These are phyloP conservation scores for Psilopsiagon aymara DNA, from an alignment of 2,113 vertebrate genomes.

Conservation along the genomic window DNA sequence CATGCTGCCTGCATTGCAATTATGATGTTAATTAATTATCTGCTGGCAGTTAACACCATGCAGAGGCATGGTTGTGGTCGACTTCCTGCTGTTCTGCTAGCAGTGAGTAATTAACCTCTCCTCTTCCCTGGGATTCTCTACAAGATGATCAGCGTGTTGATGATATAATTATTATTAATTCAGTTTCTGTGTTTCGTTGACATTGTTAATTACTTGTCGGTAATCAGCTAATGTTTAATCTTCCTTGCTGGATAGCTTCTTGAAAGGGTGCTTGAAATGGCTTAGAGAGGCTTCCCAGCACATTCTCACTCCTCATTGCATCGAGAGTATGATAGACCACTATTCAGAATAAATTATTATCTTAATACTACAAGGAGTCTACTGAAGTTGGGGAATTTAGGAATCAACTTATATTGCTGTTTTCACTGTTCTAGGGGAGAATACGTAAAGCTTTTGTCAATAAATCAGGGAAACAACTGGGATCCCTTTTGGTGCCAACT, in stretches of 20 bases:
- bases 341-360: conserved; percentile 78
- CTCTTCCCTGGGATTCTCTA: conserved; percentile 82
- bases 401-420: conserved; percentile 74
- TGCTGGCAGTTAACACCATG: conserved; percentile 78
- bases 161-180: conserved; percentile 91
- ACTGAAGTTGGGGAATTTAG: conserved; percentile 63
- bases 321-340: conserved; percentile 55
- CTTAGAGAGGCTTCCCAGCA: conserved; percentile 46
- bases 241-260: conserved; percentile 76
- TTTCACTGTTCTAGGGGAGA: conserved; percentile 73
- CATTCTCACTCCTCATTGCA: conserved; percentile 39
- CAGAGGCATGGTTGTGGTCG: conserved; percentile 74
- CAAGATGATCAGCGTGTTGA: conserved; percentile 81
- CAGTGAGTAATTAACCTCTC: conserved; percentile 89
- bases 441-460: conserved; percentile 68
- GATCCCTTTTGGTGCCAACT: conserved; percentile 66
- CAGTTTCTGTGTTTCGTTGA: conserved; percentile 81
- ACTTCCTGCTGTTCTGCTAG: conserved; percentile 78
- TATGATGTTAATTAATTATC: conserved; percentile 86
- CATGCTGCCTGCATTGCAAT: conserved; percentile 76
- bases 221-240: conserved; percentile 90
- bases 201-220: conserved; percentile 89
- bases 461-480: conserved; percentile 73
- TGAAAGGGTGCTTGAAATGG: conserved; percentile 68
- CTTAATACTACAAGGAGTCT: conserved; percentile 58